A percentile compares a stretch with the other conserved stretches of the same genome.
Conservation (phyloP, 2,888 invertebrate genomes). For the Antitype chi region DNA sequence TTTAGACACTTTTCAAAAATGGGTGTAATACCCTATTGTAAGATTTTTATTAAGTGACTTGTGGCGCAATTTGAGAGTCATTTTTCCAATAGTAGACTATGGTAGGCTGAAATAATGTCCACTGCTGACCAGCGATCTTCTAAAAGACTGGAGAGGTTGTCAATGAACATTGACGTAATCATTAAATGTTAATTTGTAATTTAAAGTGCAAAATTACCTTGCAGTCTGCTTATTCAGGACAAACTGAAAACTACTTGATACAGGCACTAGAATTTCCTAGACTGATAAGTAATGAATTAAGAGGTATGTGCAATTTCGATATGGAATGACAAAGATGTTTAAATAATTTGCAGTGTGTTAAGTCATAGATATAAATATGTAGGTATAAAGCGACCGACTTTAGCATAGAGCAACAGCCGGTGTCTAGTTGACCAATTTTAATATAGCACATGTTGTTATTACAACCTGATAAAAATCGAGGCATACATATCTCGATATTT, state of each 20-base stretch:
- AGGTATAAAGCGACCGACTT: constrained; percentile 68
- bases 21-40: too few species aligned
- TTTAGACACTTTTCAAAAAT: too few species aligned
- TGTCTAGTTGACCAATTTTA: constrained; percentile 67
- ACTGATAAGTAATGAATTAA: constrained; percentile 15
- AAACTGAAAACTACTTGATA: constrained; percentile 12
- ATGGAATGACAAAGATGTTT: background rate
- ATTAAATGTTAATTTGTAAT: background rate
- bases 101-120: background rate
- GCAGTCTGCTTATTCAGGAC: background rate
- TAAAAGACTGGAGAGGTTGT: background rate
- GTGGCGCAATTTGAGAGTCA: background rate
- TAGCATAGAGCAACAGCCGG: constrained; percentile 61
- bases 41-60: background rate
- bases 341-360: background rate
- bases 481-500: constrained; percentile 69
- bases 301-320: background rate
- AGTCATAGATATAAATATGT: constrained; percentile 32
- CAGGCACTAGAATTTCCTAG: background rate
- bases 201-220: background rate
- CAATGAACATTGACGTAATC: background rate
- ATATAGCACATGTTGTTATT: constrained; percentile 57
- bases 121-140: background rate
- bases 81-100: background rate
- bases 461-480: constrained; percentile 60